Evolutionary conservation across 2,797 vertebrate genomes (phyloP).

Genomic region (Pagetopsis macropterus): DNA sequence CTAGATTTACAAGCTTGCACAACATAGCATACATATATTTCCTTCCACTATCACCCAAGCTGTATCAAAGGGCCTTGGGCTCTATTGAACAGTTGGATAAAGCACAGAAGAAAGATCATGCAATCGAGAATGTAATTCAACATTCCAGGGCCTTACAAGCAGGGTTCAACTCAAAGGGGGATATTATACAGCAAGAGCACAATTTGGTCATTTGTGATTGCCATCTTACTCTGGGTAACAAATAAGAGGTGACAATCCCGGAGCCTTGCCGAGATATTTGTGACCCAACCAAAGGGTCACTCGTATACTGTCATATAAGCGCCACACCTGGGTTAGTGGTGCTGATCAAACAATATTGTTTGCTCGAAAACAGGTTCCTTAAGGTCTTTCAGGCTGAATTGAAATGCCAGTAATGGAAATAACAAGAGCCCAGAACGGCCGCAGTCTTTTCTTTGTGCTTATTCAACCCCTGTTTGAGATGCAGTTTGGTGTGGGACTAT

Average conservation of each 20-base stretch:
- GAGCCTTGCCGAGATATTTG: constrained; percentile 17
- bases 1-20: not conserved
- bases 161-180: constrained; percentile 4
- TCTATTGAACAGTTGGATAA: constrained; percentile 3
- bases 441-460: not conserved
- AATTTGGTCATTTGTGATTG: constrained; percentile 28
- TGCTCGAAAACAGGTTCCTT: constrained; percentile 21
- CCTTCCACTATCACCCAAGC: not conserved
- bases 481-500: not conserved
- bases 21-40: not conserved
- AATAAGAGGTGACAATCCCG: constrained; percentile 22
- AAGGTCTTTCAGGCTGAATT: constrained; percentile 40
- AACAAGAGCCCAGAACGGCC: not conserved
- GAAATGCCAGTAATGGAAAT: constrained; percentile 18
- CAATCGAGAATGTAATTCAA: constrained; percentile 19
- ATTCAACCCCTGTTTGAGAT: not conserved
- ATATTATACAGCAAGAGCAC: constrained; percentile 16
- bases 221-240: constrained; percentile 11
- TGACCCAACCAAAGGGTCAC: constrained; percentile 23
- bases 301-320: constrained; percentile 11
- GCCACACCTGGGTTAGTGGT: constrained; percentile 13
- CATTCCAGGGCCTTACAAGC: constrained; percentile 9
- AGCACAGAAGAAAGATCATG: not conserved
- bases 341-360: constrained; percentile 37
- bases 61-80: not conserved